Conservation (phyloP, 2,888 invertebrate species). For the Amphipyra tragopoginis region DNA sequence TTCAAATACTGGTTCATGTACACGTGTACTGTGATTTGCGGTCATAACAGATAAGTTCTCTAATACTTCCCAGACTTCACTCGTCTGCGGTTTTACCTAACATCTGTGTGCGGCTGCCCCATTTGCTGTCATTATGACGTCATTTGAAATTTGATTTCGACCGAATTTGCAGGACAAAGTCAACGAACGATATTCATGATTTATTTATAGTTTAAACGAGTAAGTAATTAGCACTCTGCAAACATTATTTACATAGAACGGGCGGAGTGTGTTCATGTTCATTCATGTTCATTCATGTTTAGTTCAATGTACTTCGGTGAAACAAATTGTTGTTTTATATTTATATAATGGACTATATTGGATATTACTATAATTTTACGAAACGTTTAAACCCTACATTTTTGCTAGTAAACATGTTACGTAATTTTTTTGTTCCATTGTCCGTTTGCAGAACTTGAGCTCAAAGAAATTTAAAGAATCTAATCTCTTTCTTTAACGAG, state of each 20-base stretch:
- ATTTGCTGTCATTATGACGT: slow-evolving; percentile 38
- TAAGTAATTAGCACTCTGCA: slow-evolving; percentile 16
- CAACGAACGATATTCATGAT: slow-evolving; percentile 31
- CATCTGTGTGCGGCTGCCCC: slow-evolving; percentile 25
- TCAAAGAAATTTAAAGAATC: too few relatives aligned
- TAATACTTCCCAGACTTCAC: slow-evolving; percentile 12
- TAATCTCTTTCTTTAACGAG: too few relatives aligned
- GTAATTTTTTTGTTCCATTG: too few relatives aligned
- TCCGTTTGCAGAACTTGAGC: too few relatives aligned
- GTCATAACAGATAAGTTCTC: slow-evolving; percentile 48
- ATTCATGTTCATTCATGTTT: slow-evolving; percentile 24
- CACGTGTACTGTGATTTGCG: slow-evolving; percentile 57
- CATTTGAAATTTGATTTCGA: slow-evolving; percentile 10
- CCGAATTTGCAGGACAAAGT: slow-evolving; percentile 11
- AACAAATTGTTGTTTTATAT: too few relatives aligned
- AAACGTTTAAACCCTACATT: too few relatives aligned
- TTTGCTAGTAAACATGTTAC: too few relatives aligned
- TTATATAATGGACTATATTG: too few relatives aligned
- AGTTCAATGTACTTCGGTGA: not conserved
- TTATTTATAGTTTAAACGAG: slow-evolving; percentile 22
- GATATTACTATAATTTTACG: too few relatives aligned
- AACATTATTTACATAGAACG: slow-evolving; percentile 11
- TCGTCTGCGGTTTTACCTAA: slow-evolving; percentile 42
- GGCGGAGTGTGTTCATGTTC: not conserved
- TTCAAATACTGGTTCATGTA: slow-evolving; percentile 10